Evolutionary conservation across 2,797 vertebrate genomes (phyloP).

Genomic region (Hoplostethus mediterraneus): DNA sequence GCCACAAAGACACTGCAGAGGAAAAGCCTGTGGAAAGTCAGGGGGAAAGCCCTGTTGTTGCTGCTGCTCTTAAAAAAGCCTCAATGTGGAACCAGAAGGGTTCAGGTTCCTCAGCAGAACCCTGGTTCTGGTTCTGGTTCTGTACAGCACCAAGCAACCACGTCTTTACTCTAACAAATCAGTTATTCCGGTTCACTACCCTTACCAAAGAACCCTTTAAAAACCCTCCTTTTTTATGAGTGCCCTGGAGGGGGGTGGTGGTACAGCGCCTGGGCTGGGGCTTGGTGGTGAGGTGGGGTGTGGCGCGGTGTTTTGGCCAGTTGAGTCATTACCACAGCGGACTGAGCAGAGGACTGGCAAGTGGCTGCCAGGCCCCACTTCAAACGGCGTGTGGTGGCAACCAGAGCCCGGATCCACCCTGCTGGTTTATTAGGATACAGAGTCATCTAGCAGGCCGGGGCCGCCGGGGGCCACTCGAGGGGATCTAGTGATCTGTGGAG

Average conservation of each 20-base stretch:
- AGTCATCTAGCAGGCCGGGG: constrained; percentile 67
- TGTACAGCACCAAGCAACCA: too few relatives aligned
- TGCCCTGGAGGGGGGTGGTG: background rate
- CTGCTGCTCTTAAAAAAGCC: constrained; percentile 16
- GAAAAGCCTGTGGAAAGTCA: too few relatives aligned
- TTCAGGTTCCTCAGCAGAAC: too few relatives aligned
- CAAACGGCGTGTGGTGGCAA: constrained; percentile 69
- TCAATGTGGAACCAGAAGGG: too few relatives aligned
- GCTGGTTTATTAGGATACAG: constrained; percentile 75
- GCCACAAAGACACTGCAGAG: background rate
- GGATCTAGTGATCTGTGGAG: too few relatives aligned
- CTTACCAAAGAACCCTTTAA: constrained; percentile 16
- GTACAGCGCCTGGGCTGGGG: constrained; percentile 37
- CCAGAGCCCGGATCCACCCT: constrained; percentile 76
- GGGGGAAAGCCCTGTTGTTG: background rate
- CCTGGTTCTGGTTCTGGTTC: too few relatives aligned
- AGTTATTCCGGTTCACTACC: constrained; percentile 30
- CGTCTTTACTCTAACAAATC: constrained; percentile 18
- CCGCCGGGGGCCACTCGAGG: too few relatives aligned
- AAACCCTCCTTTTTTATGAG: constrained; percentile 22
- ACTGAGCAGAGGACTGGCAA: constrained; percentile 60
- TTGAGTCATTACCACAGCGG: constrained; percentile 73
- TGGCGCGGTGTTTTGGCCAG: constrained; percentile 64
- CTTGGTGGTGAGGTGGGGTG: constrained; percentile 61
- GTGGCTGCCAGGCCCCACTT: constrained; percentile 62